phyloP scores from a whole-genome alignment of 2,797 vertebrate species.

The Tadarida brasiliensis region DNA sequence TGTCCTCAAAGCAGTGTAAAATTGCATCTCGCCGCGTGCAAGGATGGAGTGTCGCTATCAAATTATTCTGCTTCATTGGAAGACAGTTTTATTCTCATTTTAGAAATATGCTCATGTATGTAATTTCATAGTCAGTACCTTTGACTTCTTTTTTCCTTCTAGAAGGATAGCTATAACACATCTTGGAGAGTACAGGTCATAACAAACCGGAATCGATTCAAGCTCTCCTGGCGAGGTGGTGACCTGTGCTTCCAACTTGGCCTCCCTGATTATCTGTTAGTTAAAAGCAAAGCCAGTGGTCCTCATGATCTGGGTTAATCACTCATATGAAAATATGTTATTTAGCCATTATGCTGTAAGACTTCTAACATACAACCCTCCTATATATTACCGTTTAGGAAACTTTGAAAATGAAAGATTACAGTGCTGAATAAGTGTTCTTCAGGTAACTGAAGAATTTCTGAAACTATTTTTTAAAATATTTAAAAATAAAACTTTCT shows the following conservation, averaged over 20 bases:
- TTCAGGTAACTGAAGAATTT: neutral
- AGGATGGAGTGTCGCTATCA: conserved; percentile 91
- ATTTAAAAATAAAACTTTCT: conserved; percentile 21
- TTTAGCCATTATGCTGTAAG: neutral
- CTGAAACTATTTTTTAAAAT: conserved; percentile 33
- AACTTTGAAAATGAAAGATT: conserved; percentile 55
- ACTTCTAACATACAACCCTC: neutral
- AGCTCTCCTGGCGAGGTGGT: conserved; percentile 50
- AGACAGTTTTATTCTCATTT: conserved; percentile 89
- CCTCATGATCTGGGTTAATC: neutral
- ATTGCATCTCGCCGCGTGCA: conserved; percentile 90
- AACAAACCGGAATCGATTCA: conserved; percentile 78
- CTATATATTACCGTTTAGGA: neutral
- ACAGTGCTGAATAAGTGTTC: neutral
- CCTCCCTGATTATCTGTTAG: neutral
- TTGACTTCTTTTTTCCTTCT: conserved; percentile 83
- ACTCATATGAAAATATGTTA: neutral
- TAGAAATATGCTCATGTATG: conserved; percentile 89
- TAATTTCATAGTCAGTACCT: conserved; percentile 90
- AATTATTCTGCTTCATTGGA: conserved; percentile 92
- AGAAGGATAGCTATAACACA: conserved; percentile 78
- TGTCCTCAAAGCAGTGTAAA: conserved; percentile 91
- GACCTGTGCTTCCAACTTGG: neutral
- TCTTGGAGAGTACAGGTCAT: conserved; percentile 78
- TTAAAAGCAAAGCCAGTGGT: neutral